Conservation (phyloP, 2,797 vertebrate genomes). For the Sternarchorhynchus goeldii region DNA sequence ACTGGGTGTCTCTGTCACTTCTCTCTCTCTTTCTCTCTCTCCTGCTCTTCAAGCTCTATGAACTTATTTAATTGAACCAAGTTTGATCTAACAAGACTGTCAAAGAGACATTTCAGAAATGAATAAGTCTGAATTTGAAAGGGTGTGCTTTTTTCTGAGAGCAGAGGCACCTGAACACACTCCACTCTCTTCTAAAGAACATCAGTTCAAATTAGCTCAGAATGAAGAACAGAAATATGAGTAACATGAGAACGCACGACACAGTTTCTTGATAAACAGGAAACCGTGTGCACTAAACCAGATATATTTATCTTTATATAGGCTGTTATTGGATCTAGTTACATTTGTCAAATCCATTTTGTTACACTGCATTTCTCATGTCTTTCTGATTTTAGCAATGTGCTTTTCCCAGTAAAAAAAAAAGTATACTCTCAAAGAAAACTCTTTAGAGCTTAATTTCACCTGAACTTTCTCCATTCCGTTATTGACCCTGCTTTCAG, state of each 20-base stretch:
- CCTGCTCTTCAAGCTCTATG: conserved; percentile 62
- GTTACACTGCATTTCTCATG: not conserved
- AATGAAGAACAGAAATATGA: too few species aligned
- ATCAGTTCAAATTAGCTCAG: not conserved
- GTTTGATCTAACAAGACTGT: conserved; percentile 71
- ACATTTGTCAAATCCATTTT: too few species aligned
- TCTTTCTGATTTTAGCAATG: conserved; percentile 5
- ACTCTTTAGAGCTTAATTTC: conserved; percentile 37
- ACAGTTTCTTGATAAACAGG: too few species aligned
- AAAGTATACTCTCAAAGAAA: not conserved
- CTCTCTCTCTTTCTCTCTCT: not conserved
- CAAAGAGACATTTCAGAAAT: conserved; percentile 70
- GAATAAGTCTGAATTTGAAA: conserved; percentile 61
- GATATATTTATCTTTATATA: too few species aligned
- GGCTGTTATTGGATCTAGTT: too few species aligned
- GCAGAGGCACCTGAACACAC: not conserved
- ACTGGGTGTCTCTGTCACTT: not conserved
- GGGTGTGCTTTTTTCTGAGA: conserved; percentile 22
- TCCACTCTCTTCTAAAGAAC: conserved; percentile 4
- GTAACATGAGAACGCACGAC: too few species aligned
- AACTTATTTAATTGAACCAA: conserved; percentile 74
- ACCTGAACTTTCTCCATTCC: conserved; percentile 20
- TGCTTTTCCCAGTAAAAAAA: not conserved
- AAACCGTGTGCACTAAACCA: too few species aligned
- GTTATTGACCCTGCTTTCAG: conserved; percentile 36